Conservation (phyloP, 2,113 vertebrate genomes). For the Boleophthalmus pectinirostris region DNA sequence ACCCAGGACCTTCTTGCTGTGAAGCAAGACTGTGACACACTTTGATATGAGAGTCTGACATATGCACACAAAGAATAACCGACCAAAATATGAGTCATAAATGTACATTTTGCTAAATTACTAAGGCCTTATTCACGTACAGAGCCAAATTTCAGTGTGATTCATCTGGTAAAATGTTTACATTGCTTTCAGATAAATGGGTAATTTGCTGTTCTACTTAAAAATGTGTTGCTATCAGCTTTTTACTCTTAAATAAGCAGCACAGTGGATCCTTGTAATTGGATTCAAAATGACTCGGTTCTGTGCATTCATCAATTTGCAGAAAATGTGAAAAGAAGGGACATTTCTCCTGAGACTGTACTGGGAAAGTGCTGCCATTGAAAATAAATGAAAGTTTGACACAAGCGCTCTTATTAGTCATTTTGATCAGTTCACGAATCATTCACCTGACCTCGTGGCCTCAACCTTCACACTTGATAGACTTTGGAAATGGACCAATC, state of each 20-base stretch:
- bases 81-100: too few relatives aligned
- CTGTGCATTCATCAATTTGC: not conserved
- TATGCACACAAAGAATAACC: not conserved
- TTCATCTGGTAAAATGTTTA: too few relatives aligned
- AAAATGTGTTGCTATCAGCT: not conserved
- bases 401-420: slow-evolving; percentile 31
- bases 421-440: slow-evolving; percentile 56
- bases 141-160: too few relatives aligned
- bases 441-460: slow-evolving; percentile 56
- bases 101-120: too few relatives aligned
- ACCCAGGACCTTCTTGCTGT: not conserved
- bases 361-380: not conserved
- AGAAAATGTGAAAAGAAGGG: not conserved
- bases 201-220: not conserved
- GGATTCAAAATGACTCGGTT: not conserved
- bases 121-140: too few relatives aligned
- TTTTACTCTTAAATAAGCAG: not conserved
- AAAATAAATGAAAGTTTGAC: slow-evolving; percentile 5
- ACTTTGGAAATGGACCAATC: slow-evolving; percentile 70
- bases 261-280: not conserved
- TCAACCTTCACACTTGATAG: slow-evolving; percentile 70
- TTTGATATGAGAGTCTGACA: not conserved
- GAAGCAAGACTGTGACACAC: too few relatives aligned
- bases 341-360: not conserved
- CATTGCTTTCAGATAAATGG: too few relatives aligned